A percentile compares a stretch with the other conserved stretches of the same genome.
These are phyloP conservation scores for Silvanus unidentatus DNA, from an alignment of 2,888 invertebrate species.

Conservation along the genomic window DNA sequence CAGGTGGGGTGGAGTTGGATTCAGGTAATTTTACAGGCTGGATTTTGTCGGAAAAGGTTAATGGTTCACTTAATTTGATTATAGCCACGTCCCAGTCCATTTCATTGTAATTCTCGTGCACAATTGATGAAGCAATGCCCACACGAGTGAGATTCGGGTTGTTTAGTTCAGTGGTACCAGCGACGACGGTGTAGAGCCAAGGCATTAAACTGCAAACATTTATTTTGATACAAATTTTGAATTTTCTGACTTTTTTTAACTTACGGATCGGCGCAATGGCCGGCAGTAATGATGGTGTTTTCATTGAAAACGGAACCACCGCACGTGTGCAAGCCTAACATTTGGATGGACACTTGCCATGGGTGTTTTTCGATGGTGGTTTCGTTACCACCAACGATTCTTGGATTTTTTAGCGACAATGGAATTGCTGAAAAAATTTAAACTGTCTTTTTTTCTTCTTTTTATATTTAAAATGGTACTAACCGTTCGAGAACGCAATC, in stretches of 20 bases:
- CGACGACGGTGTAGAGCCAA: not conserved
- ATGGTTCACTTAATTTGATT: slow-evolving; percentile 20
- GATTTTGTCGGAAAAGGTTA: slow-evolving; percentile 18
- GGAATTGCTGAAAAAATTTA: not conserved
- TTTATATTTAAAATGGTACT: not conserved
- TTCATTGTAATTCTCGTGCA: slow-evolving; percentile 12
- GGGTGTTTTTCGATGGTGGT: slow-evolving; percentile 22
- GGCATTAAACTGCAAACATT: not conserved
- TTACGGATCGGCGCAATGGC: slow-evolving; percentile 22
- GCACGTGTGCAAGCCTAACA: slow-evolving; percentile 20
- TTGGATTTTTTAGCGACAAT: not conserved
- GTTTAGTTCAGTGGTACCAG: slow-evolving; percentile 1
- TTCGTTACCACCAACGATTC: slow-evolving; percentile 28
- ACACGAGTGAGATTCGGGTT: not conserved
- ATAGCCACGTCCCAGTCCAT: slow-evolving; percentile 26
- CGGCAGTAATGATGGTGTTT: slow-evolving; percentile 25
- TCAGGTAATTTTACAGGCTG: slow-evolving; percentile 21
- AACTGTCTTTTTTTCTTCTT: no score
- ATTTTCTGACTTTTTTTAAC: not conserved
- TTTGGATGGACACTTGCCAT: slow-evolving; percentile 25
- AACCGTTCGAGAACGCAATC: no score
- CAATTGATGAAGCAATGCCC: slow-evolving; percentile 7
- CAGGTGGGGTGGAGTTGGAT: slow-evolving; percentile 6
- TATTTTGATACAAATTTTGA: not conserved
- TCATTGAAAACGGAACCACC: slow-evolving; percentile 27